Evolutionary conservation across 2,113 vertebrate genomes (phyloP).

Genomic region (Ornithorhynchus anatinus): DNA sequence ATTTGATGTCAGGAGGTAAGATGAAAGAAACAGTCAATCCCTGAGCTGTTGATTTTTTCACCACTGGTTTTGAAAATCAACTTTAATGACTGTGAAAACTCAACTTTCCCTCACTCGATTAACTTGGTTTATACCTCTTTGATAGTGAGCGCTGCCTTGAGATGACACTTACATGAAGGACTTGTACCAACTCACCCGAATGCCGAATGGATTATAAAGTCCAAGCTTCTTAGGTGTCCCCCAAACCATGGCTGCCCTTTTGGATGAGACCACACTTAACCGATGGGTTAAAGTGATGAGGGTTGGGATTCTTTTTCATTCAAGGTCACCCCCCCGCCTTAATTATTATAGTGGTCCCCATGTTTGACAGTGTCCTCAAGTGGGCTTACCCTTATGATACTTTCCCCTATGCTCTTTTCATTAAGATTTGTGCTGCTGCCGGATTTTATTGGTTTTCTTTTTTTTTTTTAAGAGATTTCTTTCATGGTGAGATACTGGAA

Average conservation of each 20-base stretch:
- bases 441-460: slow-evolving; percentile 7
- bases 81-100: too few relatives aligned
- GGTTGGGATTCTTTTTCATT: slow-evolving; percentile 13
- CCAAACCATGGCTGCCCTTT: not conserved
- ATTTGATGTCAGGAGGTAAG: too few relatives aligned
- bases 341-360: not conserved
- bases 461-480: not conserved
- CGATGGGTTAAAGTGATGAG: slow-evolving; percentile 38
- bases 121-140: not conserved
- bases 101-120: fast-evolving
- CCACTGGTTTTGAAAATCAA: too few relatives aligned
- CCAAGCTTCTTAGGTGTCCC: slow-evolving; percentile 58
- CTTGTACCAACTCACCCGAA: slow-evolving; percentile 86
- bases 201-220: slow-evolving; percentile 95
- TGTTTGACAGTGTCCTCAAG: not conserved
- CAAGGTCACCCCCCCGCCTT: not conserved
- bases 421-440: slow-evolving; percentile 21
- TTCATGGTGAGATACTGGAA: not conserved
- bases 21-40: too few relatives aligned
- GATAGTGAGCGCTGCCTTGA: slow-evolving; percentile 89
- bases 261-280: not conserved
- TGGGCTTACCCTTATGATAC: not conserved
- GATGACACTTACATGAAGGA: slow-evolving; percentile 92
- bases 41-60: too few relatives aligned
- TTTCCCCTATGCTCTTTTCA: not conserved